Evolutionary conservation across 1,140 invertebrate genomes (phyloP).

Genomic region (Formica exsecta): DNA sequence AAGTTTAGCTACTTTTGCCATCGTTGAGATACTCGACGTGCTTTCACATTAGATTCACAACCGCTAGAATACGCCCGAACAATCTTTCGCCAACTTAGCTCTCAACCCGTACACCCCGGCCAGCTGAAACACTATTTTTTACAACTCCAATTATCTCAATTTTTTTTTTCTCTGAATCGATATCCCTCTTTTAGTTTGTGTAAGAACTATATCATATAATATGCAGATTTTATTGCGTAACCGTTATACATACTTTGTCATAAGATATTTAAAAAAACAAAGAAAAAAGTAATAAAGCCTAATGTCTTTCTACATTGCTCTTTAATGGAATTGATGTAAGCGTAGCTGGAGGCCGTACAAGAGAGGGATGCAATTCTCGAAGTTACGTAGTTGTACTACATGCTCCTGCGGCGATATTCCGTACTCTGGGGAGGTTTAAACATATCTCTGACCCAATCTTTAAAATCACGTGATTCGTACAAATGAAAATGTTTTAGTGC

Average conservation of each 20-base stretch:
- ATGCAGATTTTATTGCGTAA: background rate
- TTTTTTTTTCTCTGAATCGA: background rate
- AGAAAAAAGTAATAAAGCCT: background rate
- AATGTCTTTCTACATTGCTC: background rate
- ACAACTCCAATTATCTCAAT: conserved; percentile 9
- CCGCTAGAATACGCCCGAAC: conserved; percentile 3
- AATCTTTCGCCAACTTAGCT: conserved; percentile 34
- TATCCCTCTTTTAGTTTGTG: background rate
- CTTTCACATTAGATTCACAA: background rate
- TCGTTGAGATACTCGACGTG: background rate
- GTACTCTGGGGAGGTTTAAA: conserved; percentile 1
- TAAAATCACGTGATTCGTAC: conserved; percentile 21
- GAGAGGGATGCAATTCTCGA: conserved; percentile 12
- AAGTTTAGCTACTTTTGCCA: conserved; percentile 40
- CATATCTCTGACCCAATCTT: conserved; percentile 52
- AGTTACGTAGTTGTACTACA: conserved; percentile 28
- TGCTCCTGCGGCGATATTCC: conserved; percentile 7
- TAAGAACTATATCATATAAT: background rate
- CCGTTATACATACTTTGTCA: background rate
- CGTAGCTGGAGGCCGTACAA: background rate
- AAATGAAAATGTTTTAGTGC: conserved; percentile 38
- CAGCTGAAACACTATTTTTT: background rate
- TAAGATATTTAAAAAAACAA: background rate
- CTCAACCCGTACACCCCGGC: background rate
- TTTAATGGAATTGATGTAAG: background rate